Percentiles rank a stretch among this genome's conserved stretches.
phyloP scores from a whole-genome alignment of 64 coral and sea anemone genomes.

The Montipora foliosa region DNA sequence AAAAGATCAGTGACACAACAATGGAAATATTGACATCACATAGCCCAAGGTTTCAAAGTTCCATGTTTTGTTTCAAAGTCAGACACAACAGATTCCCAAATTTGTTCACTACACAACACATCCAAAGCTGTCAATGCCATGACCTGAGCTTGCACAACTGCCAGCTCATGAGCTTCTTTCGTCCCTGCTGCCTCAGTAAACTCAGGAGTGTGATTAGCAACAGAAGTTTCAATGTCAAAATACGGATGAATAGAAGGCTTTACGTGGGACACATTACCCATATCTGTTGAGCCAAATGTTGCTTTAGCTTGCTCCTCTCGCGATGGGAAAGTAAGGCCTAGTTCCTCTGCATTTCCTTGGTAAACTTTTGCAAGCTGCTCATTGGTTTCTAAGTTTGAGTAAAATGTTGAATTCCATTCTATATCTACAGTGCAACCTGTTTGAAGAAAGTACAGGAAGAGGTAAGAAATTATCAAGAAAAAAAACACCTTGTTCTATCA shows the following conservation, averaged over 20 bases:
- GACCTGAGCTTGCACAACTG: constrained; percentile 47
- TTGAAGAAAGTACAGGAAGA: neutral
- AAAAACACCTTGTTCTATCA: neutral
- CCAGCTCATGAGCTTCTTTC: constrained; percentile 43
- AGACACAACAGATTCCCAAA: constrained; percentile 36
- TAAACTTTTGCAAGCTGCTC: constrained; percentile 49
- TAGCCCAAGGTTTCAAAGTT: neutral
- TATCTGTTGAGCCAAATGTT: constrained; percentile 76
- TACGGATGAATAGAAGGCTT: constrained; percentile 79
- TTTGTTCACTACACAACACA: constrained; percentile 27
- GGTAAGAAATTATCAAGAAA: neutral
- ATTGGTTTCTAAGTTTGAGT: constrained; percentile 67
- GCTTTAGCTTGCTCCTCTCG: constrained; percentile 49
- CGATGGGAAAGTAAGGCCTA: constrained; percentile 50
- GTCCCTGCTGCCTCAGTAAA: constrained; percentile 51
- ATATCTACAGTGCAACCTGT: constrained; percentile 73
- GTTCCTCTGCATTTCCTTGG: constrained; percentile 43
- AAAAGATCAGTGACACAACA: too few relatives aligned
- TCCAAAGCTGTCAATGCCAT: constrained; percentile 69
- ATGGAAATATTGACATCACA: neutral
- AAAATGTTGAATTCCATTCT: constrained; percentile 32
- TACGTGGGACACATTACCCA: constrained; percentile 84
- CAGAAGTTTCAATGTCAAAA: constrained; percentile 66
- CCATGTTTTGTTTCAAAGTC: constrained; percentile 57
- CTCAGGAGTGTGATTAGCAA: constrained; percentile 54